Evolutionary conservation across 2,888 invertebrate species (phyloP).

Genomic region (Harpalus rubripes): DNA sequence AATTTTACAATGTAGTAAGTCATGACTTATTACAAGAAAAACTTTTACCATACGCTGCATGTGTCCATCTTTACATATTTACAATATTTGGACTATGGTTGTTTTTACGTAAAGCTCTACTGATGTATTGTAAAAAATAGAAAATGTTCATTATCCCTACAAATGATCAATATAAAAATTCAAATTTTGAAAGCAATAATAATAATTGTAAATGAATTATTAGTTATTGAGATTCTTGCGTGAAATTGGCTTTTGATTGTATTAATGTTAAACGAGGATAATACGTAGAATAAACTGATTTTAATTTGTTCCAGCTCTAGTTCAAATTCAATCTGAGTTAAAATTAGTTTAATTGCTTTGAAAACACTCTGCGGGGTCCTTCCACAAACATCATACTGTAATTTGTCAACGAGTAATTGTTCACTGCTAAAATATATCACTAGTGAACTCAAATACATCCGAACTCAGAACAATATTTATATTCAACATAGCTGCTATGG

Average conservation of each 20-base stretch:
- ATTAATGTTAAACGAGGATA: neutral
- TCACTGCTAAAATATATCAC: neutral
- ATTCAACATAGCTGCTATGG: neutral
- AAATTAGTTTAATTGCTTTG: constrained; percentile 7
- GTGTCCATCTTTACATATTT: no score
- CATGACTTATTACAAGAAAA: no score
- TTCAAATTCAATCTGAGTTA: constrained; percentile 6
- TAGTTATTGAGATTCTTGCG: constrained; percentile 37
- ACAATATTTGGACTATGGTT: no score
- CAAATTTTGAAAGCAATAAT: no score
- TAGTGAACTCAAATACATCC: neutral
- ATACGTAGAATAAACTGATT: neutral
- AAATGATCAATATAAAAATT: no score
- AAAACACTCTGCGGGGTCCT: neutral
- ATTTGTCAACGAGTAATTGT: constrained; percentile 6
- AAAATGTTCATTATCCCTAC: no score
- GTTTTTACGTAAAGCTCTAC: no score
- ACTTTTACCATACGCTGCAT: no score
- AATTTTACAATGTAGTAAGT: no score
- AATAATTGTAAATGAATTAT: constrained; percentile 23
- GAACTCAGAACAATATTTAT: neutral
- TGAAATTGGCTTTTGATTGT: constrained; percentile 1
- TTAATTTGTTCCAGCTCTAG: neutral
- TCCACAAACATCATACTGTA: constrained; percentile 5
- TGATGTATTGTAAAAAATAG: no score